A percentile compares a stretch with the other conserved stretches of the same genome.
phyloP scores from a whole-genome alignment of 2,113 vertebrate genomes.

The Notechis scutatus region DNA sequence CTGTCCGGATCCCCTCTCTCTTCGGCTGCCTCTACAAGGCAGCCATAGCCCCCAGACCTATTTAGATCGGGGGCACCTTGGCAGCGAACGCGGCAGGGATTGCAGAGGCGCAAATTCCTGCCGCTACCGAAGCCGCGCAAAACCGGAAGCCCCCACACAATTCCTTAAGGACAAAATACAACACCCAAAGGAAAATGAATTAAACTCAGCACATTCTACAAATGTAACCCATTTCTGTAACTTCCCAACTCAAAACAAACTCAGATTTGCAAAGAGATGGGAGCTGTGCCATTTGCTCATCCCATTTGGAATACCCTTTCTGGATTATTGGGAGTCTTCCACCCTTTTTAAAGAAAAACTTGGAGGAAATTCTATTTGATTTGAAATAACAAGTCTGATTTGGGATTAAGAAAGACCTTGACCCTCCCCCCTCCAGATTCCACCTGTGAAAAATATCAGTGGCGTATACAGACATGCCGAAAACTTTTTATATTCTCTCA shows the following conservation, averaged over 20 bases:
- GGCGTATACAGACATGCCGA: background rate
- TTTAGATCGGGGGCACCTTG: too few relatives aligned
- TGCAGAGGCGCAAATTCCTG: too few relatives aligned
- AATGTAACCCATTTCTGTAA: background rate
- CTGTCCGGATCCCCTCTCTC: too few relatives aligned
- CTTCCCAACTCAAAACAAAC: background rate
- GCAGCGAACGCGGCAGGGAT: too few relatives aligned
- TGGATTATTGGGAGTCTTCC: background rate
- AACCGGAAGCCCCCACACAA: too few relatives aligned
- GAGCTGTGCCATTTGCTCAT: background rate
- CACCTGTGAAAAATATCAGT: background rate
- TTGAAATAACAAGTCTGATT: background rate
- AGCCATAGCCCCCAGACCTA: too few relatives aligned
- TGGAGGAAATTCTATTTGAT: background rate
- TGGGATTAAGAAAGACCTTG: background rate
- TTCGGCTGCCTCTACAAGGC: too few relatives aligned
- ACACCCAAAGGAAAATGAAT: background rate
- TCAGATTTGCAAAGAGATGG: background rate
- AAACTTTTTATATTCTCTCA: background rate
- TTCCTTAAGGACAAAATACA: background rate
- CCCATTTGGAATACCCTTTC: background rate
- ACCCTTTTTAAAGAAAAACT: background rate
- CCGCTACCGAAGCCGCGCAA: too few relatives aligned
- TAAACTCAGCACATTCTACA: background rate
- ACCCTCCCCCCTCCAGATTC: background rate